Evolutionary conservation across 2,113 vertebrate species (phyloP).

Genomic region (Burhinus bistriatus): DNA sequence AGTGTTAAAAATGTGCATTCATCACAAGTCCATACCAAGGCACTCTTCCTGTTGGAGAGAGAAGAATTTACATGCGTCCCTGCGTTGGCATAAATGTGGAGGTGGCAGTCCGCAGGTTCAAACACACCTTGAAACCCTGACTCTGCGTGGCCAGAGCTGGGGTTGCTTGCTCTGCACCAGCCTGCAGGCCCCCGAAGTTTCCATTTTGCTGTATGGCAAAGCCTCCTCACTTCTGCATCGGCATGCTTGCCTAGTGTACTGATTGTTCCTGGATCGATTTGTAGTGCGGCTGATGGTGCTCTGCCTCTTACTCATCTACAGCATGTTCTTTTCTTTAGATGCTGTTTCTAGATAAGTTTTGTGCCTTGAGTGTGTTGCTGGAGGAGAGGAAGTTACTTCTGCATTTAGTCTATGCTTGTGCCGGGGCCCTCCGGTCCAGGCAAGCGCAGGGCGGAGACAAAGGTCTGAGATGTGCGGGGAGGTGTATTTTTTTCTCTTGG

Average conservation of each 20-base stretch:
- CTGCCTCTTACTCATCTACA: not conserved
- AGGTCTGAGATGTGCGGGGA: not conserved
- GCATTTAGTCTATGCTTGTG: slow-evolving; percentile 55
- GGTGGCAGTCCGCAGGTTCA: not conserved
- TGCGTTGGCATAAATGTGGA: not conserved
- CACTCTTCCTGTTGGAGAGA: not conserved
- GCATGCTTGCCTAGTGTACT: accelerated
- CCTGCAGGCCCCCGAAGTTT: not conserved
- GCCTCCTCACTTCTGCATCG: not conserved
- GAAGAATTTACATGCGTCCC: not conserved
- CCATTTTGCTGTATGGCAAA: not conserved
- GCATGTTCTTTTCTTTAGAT: slow-evolving; percentile 15
- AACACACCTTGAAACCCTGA: not conserved
- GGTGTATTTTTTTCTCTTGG: not conserved
- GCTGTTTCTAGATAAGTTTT: not conserved
- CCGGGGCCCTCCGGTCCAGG: slow-evolving; percentile 17
- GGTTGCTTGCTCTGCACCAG: not conserved
- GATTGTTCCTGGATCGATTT: not conserved
- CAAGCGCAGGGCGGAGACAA: not conserved
- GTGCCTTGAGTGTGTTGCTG: not conserved
- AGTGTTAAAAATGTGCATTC: not conserved
- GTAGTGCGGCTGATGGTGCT: not conserved
- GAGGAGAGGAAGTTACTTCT: slow-evolving; percentile 64
- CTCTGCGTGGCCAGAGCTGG: not conserved
- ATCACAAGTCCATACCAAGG: not conserved